These are phyloP conservation scores for Nasua narica DNA, from an alignment of 2,797 vertebrate species.

Conservation along the genomic window DNA sequence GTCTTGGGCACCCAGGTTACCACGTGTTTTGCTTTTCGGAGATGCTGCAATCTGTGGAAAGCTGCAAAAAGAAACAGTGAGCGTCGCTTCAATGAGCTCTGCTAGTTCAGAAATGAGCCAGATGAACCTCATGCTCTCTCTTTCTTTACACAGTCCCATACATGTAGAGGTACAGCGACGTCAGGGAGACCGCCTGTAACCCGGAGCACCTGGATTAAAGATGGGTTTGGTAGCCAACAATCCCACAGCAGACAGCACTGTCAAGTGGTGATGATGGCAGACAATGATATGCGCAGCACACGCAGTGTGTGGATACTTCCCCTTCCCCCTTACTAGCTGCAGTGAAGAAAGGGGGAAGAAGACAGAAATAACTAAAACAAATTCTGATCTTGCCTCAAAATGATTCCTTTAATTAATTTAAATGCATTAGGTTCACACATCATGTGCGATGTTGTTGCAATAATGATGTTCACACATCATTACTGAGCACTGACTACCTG, in stretches of 20 bases:
- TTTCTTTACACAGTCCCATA: neutral
- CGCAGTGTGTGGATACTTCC: neutral
- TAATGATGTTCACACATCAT: neutral
- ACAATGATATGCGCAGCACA: neutral
- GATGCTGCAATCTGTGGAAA: neutral
- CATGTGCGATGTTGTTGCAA: too few species aligned
- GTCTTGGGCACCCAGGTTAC: neutral
- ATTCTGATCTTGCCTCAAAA: neutral
- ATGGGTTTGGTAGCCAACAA: neutral
- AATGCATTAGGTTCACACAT: neutral
- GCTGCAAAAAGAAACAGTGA: neutral
- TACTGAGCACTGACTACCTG: neutral
- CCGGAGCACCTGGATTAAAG: neutral
- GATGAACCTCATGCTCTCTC: neutral
- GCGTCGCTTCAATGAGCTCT: neutral
- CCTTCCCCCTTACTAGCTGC: neutral
- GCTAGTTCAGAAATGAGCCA: neutral
- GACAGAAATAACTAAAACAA: neutral
- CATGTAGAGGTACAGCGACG: neutral
- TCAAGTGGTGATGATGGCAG: neutral
- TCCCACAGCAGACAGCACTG: neutral
- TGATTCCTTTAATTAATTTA: neutral
- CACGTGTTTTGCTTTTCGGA: neutral
- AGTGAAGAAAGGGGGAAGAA: neutral
- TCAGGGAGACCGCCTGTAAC: neutral